These are phyloP conservation scores for Osmerus eperlanus DNA, from an alignment of 2,113 vertebrate genomes.

Conservation along the genomic window DNA sequence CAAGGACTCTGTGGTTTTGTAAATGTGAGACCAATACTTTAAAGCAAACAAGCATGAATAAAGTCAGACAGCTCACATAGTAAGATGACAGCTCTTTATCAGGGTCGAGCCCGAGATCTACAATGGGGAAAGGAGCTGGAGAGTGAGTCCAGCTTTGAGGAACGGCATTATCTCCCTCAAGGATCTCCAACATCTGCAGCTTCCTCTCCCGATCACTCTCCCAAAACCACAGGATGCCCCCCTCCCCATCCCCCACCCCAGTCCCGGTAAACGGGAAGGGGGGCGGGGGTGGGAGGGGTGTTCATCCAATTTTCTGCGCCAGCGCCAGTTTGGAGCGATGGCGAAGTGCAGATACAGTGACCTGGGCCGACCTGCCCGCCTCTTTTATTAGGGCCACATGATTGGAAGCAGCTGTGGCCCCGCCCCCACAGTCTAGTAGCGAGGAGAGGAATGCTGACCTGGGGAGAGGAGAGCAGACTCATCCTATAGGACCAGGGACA, in stretches of 20 bases:
- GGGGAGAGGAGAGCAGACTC: not conserved
- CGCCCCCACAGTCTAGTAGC: slow-evolving; percentile 1
- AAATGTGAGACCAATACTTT: not conserved
- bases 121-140: no score
- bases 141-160: no score
- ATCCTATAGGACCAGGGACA: no score
- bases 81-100: slow-evolving; percentile 3
- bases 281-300: not conserved
- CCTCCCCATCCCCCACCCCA: not conserved
- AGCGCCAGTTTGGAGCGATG: slow-evolving; percentile 25
- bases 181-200: not conserved
- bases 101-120: not conserved
- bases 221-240: not conserved
- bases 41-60: slow-evolving; percentile 3
- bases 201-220: not conserved
- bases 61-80: not conserved
- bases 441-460: not conserved
- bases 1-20: not conserved
- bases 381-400: slow-evolving; percentile 26
- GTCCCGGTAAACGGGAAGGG: no score
- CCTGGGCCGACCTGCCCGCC: slow-evolving; percentile 9
- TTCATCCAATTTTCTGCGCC: slow-evolving; percentile 31
- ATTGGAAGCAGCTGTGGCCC: slow-evolving; percentile 29
- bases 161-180: no score
- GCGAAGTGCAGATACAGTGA: slow-evolving; percentile 26